Conservation (phyloP, 2,113 vertebrate genomes). For the Sturnus vulgaris region DNA sequence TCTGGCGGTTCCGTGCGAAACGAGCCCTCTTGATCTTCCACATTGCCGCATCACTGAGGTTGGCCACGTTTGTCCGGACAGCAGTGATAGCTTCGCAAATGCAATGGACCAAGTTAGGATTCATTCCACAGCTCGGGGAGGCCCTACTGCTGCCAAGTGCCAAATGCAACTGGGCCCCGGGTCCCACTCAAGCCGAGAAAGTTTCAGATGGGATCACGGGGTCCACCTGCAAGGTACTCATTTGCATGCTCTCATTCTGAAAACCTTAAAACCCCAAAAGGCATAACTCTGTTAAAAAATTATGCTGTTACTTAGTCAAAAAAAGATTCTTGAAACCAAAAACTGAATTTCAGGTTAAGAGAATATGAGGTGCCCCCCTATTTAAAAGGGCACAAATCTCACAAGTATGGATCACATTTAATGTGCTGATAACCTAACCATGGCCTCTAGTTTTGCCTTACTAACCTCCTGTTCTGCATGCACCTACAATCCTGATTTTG, state of each 20-base stretch:
- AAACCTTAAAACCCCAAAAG: neutral
- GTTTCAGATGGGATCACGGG: neutral
- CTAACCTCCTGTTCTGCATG: neutral
- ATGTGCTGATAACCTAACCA: neutral
- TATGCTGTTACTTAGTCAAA: neutral
- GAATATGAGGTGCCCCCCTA: neutral
- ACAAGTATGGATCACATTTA: neutral
- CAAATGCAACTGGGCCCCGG: slow-evolving; percentile 7
- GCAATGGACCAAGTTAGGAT: slow-evolving; percentile 55
- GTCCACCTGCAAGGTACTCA: slow-evolving; percentile 35
- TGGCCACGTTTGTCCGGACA: slow-evolving; percentile 95
- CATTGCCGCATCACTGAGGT: slow-evolving; percentile 93
- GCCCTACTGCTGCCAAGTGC: neutral
- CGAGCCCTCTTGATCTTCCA: slow-evolving; percentile 98
- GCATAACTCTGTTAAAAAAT: neutral
- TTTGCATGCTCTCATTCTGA: neutral
- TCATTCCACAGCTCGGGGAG: slow-evolving; percentile 24
- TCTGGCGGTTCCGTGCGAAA: slow-evolving; percentile 96
- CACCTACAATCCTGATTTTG: neutral
- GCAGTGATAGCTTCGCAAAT: slow-evolving; percentile 90
- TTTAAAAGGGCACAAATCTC: neutral
- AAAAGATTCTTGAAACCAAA: neutral
- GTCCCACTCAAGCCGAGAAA: neutral
- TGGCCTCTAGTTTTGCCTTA: neutral
- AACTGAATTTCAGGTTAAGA: neutral